Base-by-base conservation (phyloP, 2,888 invertebrate genomes). In the Eremobia ochroleuca region DNA sequence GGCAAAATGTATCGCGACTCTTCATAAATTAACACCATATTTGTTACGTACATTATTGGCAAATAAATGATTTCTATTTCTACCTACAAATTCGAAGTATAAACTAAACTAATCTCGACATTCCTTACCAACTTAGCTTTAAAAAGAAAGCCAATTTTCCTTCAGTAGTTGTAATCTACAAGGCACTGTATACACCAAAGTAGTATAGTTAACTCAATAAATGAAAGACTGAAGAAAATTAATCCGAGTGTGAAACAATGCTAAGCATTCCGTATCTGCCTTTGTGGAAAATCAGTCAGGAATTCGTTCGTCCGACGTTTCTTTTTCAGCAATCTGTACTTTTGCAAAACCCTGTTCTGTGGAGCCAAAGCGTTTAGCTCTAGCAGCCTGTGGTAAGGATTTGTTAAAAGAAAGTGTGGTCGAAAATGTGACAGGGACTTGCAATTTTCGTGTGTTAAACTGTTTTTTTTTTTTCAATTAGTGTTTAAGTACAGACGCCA, bases 191-290 rank as follows among this genome's bases (percentile, higher is more conserved):
- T 31, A 62, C 21, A 43, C 15, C 1, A 49, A 65, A 37, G 69
- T 34, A 69, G 18, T 77, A 82, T 25, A 73, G 69, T 58, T 52
- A 67, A 78, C 69, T 74, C 34, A 59, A 82, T 79, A 76, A 81
- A 85, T 37, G 8, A 49, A 64, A 31, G 59, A 58, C 37, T 67
- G 18, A 28, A 37, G 58, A 31, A 55, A 62, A 73, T 46, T 15
- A 65, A 85, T 62, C 34, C 49, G 18, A 72, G 81, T 74, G 85
- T 85, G 64, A 65, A 81, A 77, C 71, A 31, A 55, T 68, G 68
- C 61, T 46, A 49, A 69, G 55, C 68, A 81, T 77, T 74, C 37
- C 28, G 52, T 28, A 34, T n/a, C 25, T 58, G 31, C 49, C 71
- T 81, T 83, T 83, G 85, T 81, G 52, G 59, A 70, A 61, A 66